Base-by-base conservation (phyloP, 2,888 invertebrate species). In the Melipona beecheii region DNA sequence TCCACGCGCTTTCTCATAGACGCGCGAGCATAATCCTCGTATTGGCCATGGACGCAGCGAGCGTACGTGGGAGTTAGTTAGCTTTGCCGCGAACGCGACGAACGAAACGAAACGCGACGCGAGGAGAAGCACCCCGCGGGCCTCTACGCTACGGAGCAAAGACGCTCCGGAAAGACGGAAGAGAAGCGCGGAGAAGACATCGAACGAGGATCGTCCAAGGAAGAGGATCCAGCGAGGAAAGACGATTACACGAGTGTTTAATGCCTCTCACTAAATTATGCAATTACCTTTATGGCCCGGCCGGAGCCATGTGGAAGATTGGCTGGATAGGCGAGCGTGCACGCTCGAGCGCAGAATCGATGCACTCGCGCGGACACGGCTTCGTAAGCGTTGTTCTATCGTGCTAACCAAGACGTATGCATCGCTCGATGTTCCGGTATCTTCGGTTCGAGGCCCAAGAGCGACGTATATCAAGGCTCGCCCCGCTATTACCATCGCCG, bases 261-360 rank as follows among this genome's bases (percentile, higher is more conserved):
- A 92, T 91, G 91, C 89, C 87, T 90, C 85, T 86, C 88, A 89
- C 91, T 92, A 92, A 92, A 92, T 92, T 91, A 92, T 92, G 91
- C 92, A 92, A 92, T 92, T 92, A 92, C 91, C 88, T 92, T 92
- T 91, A 91, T 86, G 90, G 9, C 86, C 87, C 86, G 88, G 17
- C 43, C 17, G 27, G 24, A 58, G 43, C 43, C 62, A 4, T 62
- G 62, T 24, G 36, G 13, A 24, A 24, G 60, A 27, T 60, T 24
- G 9, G 17, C 27, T n/a, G 21, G 17, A 52, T 27, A 54, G 54
- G 43, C 43, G 50, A 27, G 54, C 36, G 76, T 62, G 54, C 52
- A 19, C 24, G 64, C 62, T 58, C 56, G 52, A 13, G 36, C 31
- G 54, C n/a, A n/a, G 49, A 77, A 74, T 81, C 73, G 56, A 64